These are phyloP conservation scores for Seriola dumerili DNA, from an alignment of 2,113 vertebrate species.

Conservation along the genomic window DNA sequence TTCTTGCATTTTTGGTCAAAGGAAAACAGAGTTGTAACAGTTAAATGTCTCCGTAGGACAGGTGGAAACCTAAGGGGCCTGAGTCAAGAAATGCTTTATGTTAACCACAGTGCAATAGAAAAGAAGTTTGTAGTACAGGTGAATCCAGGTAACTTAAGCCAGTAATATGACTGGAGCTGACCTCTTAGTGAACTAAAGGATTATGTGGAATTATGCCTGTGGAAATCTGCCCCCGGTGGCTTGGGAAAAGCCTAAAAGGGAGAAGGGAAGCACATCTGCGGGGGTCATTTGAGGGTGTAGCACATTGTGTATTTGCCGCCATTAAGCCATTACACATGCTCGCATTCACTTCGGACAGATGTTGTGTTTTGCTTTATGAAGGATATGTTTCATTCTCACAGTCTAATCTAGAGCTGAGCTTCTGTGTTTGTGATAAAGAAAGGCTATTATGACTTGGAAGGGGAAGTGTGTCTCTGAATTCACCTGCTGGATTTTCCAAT, in stretches of 20 bases:
- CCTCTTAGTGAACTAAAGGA: slow-evolving; percentile 56
- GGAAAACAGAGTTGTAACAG: not conserved
- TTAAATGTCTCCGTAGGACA: not conserved
- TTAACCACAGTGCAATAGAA: not conserved
- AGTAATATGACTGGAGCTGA: slow-evolving; percentile 32
- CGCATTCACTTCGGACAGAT: slow-evolving; percentile 5
- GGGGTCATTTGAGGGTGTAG: slow-evolving; percentile 17
- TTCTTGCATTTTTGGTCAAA: not conserved
- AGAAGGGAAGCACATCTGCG: not conserved
- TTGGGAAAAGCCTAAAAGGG: slow-evolving; percentile 22
- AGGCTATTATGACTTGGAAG: not conserved
- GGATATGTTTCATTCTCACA: slow-evolving; percentile 12
- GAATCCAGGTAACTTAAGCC: slow-evolving; percentile 10
- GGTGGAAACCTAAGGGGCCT: not conserved
- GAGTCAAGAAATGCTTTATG: not conserved
- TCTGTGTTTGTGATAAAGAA: slow-evolving; percentile 20
- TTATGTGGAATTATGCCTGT: slow-evolving; percentile 62
- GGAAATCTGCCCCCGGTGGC: slow-evolving; percentile 38
- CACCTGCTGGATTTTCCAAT: not conserved
- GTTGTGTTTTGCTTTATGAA: slow-evolving; percentile 20
- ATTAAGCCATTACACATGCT: slow-evolving; percentile 20
- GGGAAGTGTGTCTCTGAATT: not conserved
- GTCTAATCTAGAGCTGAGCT: slow-evolving; percentile 1
- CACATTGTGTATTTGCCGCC: slow-evolving; percentile 26
- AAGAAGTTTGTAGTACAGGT: not conserved